A percentile compares a stretch with the other conserved stretches of the same genome.
Conservation (phyloP, 1,140 invertebrate species). For the Lepidurus packardi region DNA sequence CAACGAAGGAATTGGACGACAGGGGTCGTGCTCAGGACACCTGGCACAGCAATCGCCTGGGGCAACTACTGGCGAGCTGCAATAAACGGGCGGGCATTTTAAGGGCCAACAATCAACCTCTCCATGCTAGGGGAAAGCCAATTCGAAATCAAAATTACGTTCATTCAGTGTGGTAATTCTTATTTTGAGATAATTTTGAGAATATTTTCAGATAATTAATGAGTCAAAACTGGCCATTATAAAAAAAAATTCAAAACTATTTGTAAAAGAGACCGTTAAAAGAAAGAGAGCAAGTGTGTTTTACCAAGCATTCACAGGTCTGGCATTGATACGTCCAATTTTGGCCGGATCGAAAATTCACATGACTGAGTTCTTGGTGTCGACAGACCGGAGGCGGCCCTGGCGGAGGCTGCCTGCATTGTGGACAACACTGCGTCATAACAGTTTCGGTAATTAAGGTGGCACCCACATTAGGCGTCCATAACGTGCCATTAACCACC, state of each 20-base stretch:
- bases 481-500: neutral
- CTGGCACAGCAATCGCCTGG: constrained; percentile 64
- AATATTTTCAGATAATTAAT: too few species aligned
- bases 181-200: too few species aligned
- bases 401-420: constrained; percentile 55
- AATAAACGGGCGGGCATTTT: constrained; percentile 67
- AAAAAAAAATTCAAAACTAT: too few species aligned
- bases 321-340: constrained; percentile 84
- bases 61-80: constrained; percentile 58
- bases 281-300: constrained; percentile 36
- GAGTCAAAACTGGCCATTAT: too few species aligned
- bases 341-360: constrained; percentile 69
- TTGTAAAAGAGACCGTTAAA: too few species aligned
- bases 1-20: constrained; percentile 35
- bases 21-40: constrained; percentile 56
- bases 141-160: constrained; percentile 16
- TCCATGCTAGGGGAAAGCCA: constrained; percentile 57
- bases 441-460: neutral
- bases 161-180: neutral
- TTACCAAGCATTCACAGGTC: constrained; percentile 80
- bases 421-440: constrained; percentile 61
- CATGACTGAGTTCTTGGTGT: constrained; percentile 69
- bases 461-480: constrained; percentile 7
- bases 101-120: constrained; percentile 84
- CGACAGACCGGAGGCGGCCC: constrained; percentile 56